These are phyloP conservation scores for Dryas iulia DNA, from an alignment of 1,140 invertebrate genomes.

Conservation along the genomic window DNA sequence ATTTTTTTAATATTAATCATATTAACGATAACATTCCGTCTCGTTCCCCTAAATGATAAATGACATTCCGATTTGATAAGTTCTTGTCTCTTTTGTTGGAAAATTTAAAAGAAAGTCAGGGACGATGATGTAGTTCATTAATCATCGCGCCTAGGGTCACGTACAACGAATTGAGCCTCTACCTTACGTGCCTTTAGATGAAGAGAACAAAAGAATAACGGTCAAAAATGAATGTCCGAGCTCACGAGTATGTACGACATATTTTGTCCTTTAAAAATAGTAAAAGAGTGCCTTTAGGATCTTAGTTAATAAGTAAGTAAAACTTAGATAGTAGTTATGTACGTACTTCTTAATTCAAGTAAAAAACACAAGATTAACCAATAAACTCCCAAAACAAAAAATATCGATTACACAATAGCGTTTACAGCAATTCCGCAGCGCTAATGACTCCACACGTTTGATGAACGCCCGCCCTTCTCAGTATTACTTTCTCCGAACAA, in stretches of 20 bases:
- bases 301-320: neutral
- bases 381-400: neutral
- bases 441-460: neutral
- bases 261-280: neutral
- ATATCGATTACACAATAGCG: neutral
- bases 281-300: neutral
- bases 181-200: slow-evolving; percentile 25
- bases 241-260: slow-evolving; percentile 17
- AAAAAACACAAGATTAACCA: no score
- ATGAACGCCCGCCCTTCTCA: neutral
- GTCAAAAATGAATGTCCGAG: slow-evolving; percentile 22
- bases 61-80: slow-evolving; percentile 20
- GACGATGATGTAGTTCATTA: slow-evolving; percentile 33
- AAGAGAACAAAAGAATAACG: slow-evolving; percentile 33
- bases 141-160: slow-evolving; percentile 34
- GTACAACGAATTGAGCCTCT: slow-evolving; percentile 26
- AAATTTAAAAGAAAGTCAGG: slow-evolving; percentile 27
- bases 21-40: neutral
- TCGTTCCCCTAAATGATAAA: slow-evolving; percentile 8
- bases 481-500: neutral
- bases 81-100: slow-evolving; percentile 24
- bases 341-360: no score
- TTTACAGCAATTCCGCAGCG: neutral
- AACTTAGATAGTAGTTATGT: no score
- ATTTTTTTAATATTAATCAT: no score